Conservation (phyloP, 1,140 invertebrate genomes). For the Drosophila nasuta region DNA sequence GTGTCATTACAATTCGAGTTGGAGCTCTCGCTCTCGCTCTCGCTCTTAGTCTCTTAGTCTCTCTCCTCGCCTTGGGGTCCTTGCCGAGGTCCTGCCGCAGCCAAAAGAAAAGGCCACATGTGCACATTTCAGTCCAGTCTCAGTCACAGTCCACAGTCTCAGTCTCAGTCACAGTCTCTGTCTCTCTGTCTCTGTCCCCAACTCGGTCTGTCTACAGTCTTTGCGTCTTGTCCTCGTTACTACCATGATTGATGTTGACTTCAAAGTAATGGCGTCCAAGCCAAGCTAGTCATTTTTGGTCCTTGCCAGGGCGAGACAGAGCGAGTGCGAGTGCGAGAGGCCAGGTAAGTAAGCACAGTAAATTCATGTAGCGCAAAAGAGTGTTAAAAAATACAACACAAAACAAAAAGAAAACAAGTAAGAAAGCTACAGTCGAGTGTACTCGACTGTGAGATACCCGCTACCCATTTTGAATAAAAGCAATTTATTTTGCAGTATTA, state of each 20-base stretch:
- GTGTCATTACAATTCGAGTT: slow-evolving; percentile 80
- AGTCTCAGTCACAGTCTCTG: neutral
- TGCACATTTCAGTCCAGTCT: slow-evolving; percentile 44
- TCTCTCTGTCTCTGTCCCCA: neutral
- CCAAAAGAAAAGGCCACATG: slow-evolving; percentile 52
- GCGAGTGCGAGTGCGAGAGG: neutral
- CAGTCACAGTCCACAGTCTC: neutral
- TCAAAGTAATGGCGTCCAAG: slow-evolving; percentile 54
- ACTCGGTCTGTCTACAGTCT: neutral
- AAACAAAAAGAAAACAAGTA: neutral
- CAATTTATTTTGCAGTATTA: too few relatives aligned
- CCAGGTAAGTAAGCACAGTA: slow-evolving; percentile 28
- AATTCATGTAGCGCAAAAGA: slow-evolving; percentile 21
- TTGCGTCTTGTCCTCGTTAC: slow-evolving; percentile 49
- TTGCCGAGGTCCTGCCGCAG: slow-evolving; percentile 23
- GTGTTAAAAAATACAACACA: slow-evolving; percentile 16
- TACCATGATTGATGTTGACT: slow-evolving; percentile 55
- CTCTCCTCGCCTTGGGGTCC: slow-evolving; percentile 5
- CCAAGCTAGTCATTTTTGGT: slow-evolving; percentile 44
- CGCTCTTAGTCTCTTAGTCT: neutral
- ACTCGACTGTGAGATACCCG: too few relatives aligned
- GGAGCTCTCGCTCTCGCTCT: slow-evolving; percentile 9
- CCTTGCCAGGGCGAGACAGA: neutral
- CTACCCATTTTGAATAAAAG: too few relatives aligned
- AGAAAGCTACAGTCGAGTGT: too few relatives aligned